Base-by-base conservation (phyloP, 2,888 invertebrate genomes). In the Cylindroiulus punctatus region DNA sequence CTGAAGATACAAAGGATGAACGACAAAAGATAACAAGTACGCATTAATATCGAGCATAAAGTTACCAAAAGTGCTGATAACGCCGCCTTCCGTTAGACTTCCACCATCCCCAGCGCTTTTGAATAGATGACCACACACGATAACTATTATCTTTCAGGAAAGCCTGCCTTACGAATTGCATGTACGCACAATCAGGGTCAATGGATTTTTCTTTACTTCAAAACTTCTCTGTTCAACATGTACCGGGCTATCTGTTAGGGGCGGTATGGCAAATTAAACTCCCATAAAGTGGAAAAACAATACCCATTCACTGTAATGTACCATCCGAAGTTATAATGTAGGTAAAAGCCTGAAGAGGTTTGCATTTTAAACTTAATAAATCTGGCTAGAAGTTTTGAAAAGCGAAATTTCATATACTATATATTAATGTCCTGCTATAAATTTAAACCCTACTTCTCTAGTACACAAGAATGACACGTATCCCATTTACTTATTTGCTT, bases 31-130 rank as follows among this genome's bases (percentile, higher is more conserved):
- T 52, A 52, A 52, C 52, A 52, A 52, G 52, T 52, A n/a, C n/a
- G 52, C n/a, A 52, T 52, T 52, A 52, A 52, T 52, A 52, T 52
- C 52, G 52, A 52, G 52, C 52, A 52, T 52, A n/a, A 52, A 52
- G 52, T 52, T 52, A 52, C n/a, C 52, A 19, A n/a, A 52, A 52
- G 52, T 52, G 52, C n/a, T 52, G 52, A 52, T 52, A 52, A 52
- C n/a, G n/a, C 52, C 8, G 52, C 52, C 52, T 52, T 19, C 52
- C 52, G 52, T 52, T 12, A 47, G 47, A 52, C 52, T 19, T 52
- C n/a, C n/a, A n/a, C 52, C 52, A 19, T 52, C 52, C 52, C 19
- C 19, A 52, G n/a, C 2, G 5, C 52, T 52, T n/a, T n/a, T 52
- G 52, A 52, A 52, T 52, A 52, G 52, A 52, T 52, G 52, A n/a